Base-by-base conservation (phyloP, 2,888 invertebrate species). In the Harmothoe impar region DNA sequence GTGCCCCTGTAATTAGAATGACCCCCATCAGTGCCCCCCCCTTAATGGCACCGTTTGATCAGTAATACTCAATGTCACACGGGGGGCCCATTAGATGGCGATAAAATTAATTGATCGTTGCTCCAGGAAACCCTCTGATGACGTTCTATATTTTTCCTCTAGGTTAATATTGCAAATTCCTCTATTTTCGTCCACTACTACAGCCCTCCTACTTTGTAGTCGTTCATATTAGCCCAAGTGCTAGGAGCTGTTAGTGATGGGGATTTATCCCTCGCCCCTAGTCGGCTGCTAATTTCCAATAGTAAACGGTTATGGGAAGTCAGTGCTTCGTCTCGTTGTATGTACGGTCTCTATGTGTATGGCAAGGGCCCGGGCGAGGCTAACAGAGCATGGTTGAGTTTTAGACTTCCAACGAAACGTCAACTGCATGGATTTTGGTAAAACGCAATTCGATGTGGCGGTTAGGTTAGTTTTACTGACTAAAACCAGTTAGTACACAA, bases 31-130 rank as follows among this genome's bases (percentile, higher is more conserved):
- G 72, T 62, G 29, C 72, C 72, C 29, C 72, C 29, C 72, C 17
- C 72, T 29, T 72, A 72, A 72, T 72, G 72, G 72, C 12, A 72
- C 3, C 72, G 72, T 72, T 72, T 72, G 72, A 72, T 72, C 72
- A 29, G 72, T 29, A 72, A 29, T 29, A 72, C 3, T 29, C 25
- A 12, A 72, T 72, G 72, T 25, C 72, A n/a, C 72, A 72, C 72
- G 25, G 29, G 72, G 72, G 29, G 25, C 72, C 29, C 72, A 72
- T 72, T 72, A 72, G 72, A 72, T 25, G 72, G 72, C 17, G 72
- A 72, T 72, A 29, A 29, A 72, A 29, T 29, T 72, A 72, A 72
- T 72, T 29, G 72, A 72, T 72, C 29, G 72, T 3, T 29, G 29
- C 25, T 15, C 72, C 29, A 25, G 25, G 72, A 72, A 72, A 72